Base-by-base conservation (phyloP, 2,797 vertebrate species). In the Acanthopagrus latus region DNA sequence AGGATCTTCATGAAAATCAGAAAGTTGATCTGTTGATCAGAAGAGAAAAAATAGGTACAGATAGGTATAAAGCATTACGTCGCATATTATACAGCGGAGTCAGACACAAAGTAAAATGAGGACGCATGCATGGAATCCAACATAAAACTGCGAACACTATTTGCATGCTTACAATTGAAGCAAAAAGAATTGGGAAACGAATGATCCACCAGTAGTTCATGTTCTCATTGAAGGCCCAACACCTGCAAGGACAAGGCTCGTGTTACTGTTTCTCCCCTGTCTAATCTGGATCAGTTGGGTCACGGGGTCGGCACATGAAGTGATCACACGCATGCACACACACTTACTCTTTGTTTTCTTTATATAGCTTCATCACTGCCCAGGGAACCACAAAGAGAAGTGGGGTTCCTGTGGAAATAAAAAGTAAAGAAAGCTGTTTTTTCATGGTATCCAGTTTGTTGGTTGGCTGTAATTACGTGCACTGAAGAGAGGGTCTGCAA, bases 161-260 rank as follows among this genome's bases (percentile, higher is more conserved):
- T 58, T 64, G 23, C 1, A 20, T 72, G 21, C 93, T 81, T 92
- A 97, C 96, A 74, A 97, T 68, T 18, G 95, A 95, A 41, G 94
- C 94, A 4, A 96, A 93, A 59, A 96, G 92, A 82, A 97, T 96
- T 12, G 96, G 96, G 60, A 95, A 93, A 71, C 96, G 95, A 82
- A 97, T 96, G 71, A 97, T 97, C 96, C 96, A 97, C 96, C 96
- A 97, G 85, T 96, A 97, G 50, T 90, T 93, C 96, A 97, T 96
- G 88, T 97, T 97, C 69, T 96, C 95, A 0, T 97, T 97, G 52
- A 95, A 77, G 0, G 94, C 96, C 96, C 96, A 97, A 78, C 96
- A 97, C 88, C 96, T 97, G 80, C 7, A 27, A 41, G 23, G 48
- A 78, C 68, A 66, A 72, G 18, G 16, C 9, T 78, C 2, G 2